Percentiles rank a stretch among this genome's conserved stretches.
These are phyloP conservation scores for Leptinotarsa defecta DNA, from an alignment of 1,140 invertebrate species.

Conservation along the genomic window DNA sequence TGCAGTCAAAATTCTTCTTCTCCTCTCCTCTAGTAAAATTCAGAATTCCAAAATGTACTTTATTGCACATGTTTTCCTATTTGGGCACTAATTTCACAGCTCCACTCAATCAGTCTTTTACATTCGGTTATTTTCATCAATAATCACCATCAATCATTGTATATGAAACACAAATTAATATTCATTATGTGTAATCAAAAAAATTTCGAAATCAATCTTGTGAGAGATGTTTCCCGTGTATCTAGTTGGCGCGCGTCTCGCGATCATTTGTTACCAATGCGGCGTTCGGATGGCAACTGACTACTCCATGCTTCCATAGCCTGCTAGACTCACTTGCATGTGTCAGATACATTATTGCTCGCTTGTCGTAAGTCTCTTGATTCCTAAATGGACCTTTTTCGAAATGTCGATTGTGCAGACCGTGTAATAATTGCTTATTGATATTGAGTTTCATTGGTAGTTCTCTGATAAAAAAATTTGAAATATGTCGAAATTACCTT, in stretches of 20 bases:
- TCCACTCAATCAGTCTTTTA: conserved; percentile 15
- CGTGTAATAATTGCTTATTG: conserved; percentile 4
- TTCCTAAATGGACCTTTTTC: conserved; percentile 14
- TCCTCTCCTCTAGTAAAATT: not conserved
- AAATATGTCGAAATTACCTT: too few species aligned
- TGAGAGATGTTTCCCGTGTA: conserved; percentile 15
- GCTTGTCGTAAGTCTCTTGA: conserved; percentile 17
- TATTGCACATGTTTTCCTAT: conserved; percentile 21
- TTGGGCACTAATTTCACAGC: conserved; percentile 22
- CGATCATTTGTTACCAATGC: conserved; percentile 30
- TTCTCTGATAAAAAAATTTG: too few species aligned
- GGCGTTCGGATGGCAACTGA: conserved; percentile 29
- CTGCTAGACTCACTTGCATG: conserved; percentile 24
- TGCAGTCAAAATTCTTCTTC: conserved; percentile 14
- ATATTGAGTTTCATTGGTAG: not conserved
- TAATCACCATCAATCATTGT: not conserved
- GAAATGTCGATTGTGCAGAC: conserved; percentile 4
- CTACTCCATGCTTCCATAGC: conserved; percentile 29
- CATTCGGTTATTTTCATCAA: not conserved
- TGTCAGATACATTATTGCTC: conserved; percentile 23
- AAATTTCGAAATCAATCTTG: not conserved
- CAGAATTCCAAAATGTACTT: not conserved
- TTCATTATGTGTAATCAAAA: too few species aligned
- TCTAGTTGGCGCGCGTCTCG: conserved; percentile 22
- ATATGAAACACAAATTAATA: too few species aligned